Percentiles rank a stretch among this genome's conserved stretches.
phyloP scores from a whole-genome alignment of 2,888 invertebrate genomes.

The Biston stratarius region DNA sequence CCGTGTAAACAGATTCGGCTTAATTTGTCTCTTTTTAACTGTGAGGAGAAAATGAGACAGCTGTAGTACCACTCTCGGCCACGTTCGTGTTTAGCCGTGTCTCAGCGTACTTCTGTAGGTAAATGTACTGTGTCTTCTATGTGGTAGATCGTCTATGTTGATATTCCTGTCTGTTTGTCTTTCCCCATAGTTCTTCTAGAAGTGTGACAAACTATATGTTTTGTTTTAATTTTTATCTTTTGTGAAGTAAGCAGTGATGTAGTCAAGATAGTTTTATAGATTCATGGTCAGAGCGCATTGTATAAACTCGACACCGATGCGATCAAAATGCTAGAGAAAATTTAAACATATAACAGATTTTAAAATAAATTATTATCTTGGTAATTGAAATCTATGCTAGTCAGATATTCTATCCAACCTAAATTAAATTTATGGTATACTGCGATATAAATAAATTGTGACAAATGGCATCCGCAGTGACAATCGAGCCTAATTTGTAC shows the following conservation, averaged over 20 bases:
- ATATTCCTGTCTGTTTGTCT: conserved; percentile 46
- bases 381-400: too few relatives aligned
- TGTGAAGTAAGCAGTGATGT: conserved; percentile 71
- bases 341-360: not conserved
- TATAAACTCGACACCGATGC: not conserved
- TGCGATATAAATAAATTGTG: too few relatives aligned
- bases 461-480: too few relatives aligned
- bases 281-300: conserved; percentile 36
- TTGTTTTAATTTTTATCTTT: conserved; percentile 40
- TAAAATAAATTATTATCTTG: not conserved
- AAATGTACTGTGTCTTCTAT: conserved; percentile 46
- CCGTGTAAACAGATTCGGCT: too few relatives aligned
- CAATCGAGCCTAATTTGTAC: too few relatives aligned
- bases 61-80: conserved; percentile 10
- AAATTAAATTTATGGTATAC: too few relatives aligned
- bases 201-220: conserved; percentile 39
- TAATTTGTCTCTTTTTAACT: not conserved
- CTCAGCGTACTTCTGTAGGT: conserved; percentile 43
- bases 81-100: conserved; percentile 30
- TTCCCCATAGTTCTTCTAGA: conserved; percentile 24
- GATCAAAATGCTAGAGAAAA: not conserved
- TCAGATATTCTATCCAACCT: too few relatives aligned
- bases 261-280: conserved; percentile 73
- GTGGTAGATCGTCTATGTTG: conserved; percentile 51
- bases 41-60: not conserved